These are phyloP conservation scores for Pseudomyrmex flavicornis DNA, from an alignment of 1,140 invertebrate genomes.

Conservation along the genomic window DNA sequence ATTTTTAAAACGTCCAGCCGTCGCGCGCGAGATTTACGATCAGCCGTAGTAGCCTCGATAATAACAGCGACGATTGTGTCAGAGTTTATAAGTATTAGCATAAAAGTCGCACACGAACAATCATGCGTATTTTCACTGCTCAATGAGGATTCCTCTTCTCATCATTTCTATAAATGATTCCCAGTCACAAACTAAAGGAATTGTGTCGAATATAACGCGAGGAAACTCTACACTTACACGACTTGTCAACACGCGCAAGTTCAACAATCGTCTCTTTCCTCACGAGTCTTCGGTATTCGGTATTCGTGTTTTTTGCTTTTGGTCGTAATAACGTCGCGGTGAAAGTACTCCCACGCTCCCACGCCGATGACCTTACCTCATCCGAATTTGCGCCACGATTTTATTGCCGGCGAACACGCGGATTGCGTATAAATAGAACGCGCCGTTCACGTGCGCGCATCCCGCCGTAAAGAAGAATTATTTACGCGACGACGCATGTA, in stretches of 20 bases:
- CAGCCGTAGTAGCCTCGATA: constrained; percentile 64
- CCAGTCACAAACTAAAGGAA: background rate
- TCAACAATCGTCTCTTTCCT: constrained; percentile 48
- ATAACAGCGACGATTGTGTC: constrained; percentile 66
- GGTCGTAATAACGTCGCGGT: constrained; percentile 60
- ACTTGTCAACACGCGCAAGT: constrained; percentile 69
- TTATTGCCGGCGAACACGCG: constrained; percentile 53
- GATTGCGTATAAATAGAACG: constrained; percentile 60
- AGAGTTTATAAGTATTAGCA: constrained; percentile 36
- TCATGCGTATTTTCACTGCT: constrained; percentile 12
- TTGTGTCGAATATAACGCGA: background rate
- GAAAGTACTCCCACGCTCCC: constrained; percentile 71
- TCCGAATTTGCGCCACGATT: constrained; percentile 67
- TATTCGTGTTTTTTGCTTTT: constrained; percentile 54
- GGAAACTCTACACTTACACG: background rate
- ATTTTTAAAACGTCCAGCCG: constrained; percentile 64
- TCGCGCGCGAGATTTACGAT: constrained; percentile 65
- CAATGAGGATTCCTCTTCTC: background rate
- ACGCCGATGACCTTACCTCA: constrained; percentile 60
- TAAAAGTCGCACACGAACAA: constrained; percentile 30
- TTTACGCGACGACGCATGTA: constrained; percentile 7
- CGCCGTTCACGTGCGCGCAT: constrained; percentile 22
- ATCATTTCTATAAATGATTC: background rate
- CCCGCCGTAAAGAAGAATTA: constrained; percentile 26
- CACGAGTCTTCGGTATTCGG: constrained; percentile 47